Percentiles rank a stretch among this genome's conserved stretches.
phyloP scores from a whole-genome alignment of 2,113 vertebrate genomes.

The Etheostoma cragini region DNA sequence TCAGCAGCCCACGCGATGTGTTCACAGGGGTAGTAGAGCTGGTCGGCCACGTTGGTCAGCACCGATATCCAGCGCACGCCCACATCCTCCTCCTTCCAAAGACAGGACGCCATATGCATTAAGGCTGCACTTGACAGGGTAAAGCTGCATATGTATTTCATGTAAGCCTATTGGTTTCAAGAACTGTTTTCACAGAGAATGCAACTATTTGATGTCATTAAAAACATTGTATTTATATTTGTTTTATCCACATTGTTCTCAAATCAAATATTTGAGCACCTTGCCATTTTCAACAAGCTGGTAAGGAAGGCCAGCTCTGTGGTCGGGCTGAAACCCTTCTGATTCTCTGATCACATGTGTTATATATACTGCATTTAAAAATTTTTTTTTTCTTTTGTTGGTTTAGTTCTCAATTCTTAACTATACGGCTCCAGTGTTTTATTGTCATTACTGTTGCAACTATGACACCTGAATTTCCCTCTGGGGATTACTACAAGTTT shows the following conservation, averaged over 20 bases:
- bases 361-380: too few species aligned
- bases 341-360: too few species aligned
- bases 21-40: conserved; percentile 97
- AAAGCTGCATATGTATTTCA: background rate
- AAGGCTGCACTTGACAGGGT: background rate
- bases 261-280: background rate
- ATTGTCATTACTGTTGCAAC: too few species aligned
- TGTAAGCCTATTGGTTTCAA: background rate
- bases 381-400: too few species aligned
- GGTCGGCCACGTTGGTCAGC: conserved; percentile 90
- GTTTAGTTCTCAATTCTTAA: too few species aligned
- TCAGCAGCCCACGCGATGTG: conserved; percentile 96
- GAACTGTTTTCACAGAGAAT: background rate
- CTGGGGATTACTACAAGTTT: too few species aligned
- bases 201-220: background rate
- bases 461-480: too few species aligned
- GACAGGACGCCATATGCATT: background rate
- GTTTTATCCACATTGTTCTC: background rate
- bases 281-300: background rate
- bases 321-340: too few species aligned
- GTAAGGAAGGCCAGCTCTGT: too few species aligned
- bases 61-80: conserved; percentile 88
- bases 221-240: background rate
- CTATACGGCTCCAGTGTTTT: too few species aligned
- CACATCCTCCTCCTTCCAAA: conserved; percentile 87